A percentile compares a stretch with the other conserved stretches of the same genome.
phyloP scores from a whole-genome alignment of 2,113 vertebrate species.

The Otocyon megalotis region DNA sequence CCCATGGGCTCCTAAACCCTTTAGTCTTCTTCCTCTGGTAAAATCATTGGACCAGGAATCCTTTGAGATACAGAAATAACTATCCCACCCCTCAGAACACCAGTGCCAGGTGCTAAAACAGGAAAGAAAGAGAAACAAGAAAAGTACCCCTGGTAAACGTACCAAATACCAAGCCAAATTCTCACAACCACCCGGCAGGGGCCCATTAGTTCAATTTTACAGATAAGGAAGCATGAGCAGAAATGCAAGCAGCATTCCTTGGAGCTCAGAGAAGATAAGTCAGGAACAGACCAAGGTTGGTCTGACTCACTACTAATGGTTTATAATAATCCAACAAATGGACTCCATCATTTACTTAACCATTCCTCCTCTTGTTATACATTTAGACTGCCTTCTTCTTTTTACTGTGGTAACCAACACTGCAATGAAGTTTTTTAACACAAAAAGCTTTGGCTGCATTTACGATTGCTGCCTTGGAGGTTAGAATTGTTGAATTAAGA shows the following conservation, averaged over 20 bases:
- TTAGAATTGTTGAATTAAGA: neutral
- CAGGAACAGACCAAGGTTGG: neutral
- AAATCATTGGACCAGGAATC: neutral
- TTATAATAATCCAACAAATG: neutral
- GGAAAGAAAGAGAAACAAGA: neutral
- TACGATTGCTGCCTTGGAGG: neutral
- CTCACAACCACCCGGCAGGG: neutral
- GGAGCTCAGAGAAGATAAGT: neutral
- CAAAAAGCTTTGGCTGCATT: neutral
- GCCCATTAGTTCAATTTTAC: conserved; percentile 21
- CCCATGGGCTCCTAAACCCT: neutral
- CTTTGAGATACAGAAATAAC: neutral
- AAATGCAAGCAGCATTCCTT: neutral
- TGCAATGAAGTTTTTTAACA: neutral
- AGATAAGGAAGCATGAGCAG: neutral
- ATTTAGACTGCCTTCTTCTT: neutral
- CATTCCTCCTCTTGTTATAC: neutral
- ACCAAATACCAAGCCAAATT: neutral
- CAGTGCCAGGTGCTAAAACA: neutral
- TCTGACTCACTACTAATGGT: neutral
- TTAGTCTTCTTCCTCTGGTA: neutral
- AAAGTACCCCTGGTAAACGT: neutral
- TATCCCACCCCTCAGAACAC: neutral
- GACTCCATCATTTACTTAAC: neutral
- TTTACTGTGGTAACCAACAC: neutral